These are phyloP conservation scores for Geopemphigus sp. DNA, from an alignment of 1,140 invertebrate species.

Conservation along the genomic window DNA sequence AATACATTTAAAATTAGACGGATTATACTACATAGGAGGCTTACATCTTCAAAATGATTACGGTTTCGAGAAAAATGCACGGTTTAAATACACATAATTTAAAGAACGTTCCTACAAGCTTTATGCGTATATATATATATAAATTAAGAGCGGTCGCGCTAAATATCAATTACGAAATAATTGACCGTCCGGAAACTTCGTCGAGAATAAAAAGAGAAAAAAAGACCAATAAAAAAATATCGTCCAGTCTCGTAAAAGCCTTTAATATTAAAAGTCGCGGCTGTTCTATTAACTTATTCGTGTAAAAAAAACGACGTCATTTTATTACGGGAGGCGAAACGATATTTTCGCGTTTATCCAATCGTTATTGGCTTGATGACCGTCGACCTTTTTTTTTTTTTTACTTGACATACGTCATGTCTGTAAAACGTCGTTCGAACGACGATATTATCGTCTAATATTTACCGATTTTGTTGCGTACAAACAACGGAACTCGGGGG, in stretches of 20 bases:
- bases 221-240: too few species aligned
- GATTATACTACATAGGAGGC: too few species aligned
- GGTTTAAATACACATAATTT: neutral
- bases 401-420: neutral
- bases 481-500: neutral
- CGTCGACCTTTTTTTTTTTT: neutral
- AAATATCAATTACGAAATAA: too few species aligned
- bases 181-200: too few species aligned
- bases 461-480: neutral
- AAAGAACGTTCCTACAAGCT: neutral
- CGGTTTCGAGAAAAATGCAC: neutral
- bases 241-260: too few species aligned
- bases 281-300: too few species aligned
- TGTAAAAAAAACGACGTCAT: too few species aligned
- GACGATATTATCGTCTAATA: neutral
- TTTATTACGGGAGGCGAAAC: too few species aligned
- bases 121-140: neutral
- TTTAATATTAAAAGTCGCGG: too few species aligned
- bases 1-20: constrained; percentile 19
- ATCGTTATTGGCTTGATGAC: neutral
- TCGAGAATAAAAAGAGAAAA: too few species aligned
- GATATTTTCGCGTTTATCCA: too few species aligned
- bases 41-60: neutral
- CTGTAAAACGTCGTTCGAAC: neutral
- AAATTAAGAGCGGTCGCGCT: too few species aligned